A percentile compares a stretch with the other conserved stretches of the same genome.
Evolutionary conservation across 2,113 vertebrate genomes (phyloP).

Genomic region (Engraulis encrasicolus): DNA sequence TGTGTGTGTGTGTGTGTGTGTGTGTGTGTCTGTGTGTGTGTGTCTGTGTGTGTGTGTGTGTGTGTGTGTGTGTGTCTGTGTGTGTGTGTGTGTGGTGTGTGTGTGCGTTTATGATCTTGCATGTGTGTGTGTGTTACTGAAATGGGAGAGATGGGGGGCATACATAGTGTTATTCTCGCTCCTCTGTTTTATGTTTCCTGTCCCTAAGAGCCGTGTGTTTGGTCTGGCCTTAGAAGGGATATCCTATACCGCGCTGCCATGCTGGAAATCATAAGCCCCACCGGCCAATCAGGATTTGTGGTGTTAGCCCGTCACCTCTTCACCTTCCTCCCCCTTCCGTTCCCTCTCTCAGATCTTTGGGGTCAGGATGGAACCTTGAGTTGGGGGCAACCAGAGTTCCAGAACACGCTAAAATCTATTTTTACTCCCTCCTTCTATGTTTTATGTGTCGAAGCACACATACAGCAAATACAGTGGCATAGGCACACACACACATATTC

Average conservation of each 20-base stretch:
- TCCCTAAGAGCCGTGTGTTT: conserved; percentile 21
- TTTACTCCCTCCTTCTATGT: not conserved
- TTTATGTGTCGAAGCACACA: too few species aligned
- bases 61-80: not conserved
- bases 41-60: conserved; percentile 10
- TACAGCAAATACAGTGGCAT: not conserved
- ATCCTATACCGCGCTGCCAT: conserved; percentile 26
- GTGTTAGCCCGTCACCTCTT: conserved; percentile 26
- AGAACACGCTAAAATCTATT: not conserved
- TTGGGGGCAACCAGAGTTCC: not conserved
- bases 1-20: conserved; percentile 21
- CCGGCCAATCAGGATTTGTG: conserved; percentile 37
- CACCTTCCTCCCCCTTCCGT: conserved; percentile 37
- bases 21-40: conserved; percentile 21
- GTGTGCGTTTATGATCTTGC: not conserved
- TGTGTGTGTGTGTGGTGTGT: conserved; percentile 26
- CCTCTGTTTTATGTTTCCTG: conserved; percentile 36
- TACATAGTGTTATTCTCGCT: not conserved
- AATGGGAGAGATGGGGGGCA: not conserved
- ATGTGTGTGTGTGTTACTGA: conserved; percentile 9
- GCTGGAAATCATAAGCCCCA: conserved; percentile 13
- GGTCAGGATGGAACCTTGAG: not conserved
- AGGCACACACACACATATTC: not conserved
- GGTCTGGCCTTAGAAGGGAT: conserved; percentile 33
- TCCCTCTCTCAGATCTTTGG: conserved; percentile 10